A percentile compares a stretch with the other conserved stretches of the same genome.
Conservation (phyloP, 2,888 invertebrate species). For the Molorchus minor region DNA sequence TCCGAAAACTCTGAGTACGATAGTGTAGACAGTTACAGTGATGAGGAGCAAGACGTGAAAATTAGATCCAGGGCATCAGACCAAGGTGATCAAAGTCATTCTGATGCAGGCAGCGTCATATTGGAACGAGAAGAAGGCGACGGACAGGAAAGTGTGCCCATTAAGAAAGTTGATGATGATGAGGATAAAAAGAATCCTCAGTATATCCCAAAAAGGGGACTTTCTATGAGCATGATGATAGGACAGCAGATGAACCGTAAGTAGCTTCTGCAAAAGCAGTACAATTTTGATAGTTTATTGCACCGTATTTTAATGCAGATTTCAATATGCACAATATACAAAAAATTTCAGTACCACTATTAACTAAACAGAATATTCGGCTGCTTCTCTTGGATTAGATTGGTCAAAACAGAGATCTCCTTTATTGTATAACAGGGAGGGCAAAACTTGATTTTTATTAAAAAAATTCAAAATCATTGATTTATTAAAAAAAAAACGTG, state of each 20-base stretch:
- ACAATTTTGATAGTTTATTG: no score
- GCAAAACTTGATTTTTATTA: no score
- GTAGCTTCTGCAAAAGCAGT: constrained; percentile 33
- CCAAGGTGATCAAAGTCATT: constrained; percentile 62
- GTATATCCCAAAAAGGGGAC: constrained; percentile 96
- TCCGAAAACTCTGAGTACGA: constrained; percentile 58
- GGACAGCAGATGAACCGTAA: constrained; percentile 78
- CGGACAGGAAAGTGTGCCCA: constrained; percentile 69
- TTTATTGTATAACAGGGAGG: no score
- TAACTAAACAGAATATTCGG: no score
- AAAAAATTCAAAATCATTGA: no score
- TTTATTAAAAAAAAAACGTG: no score
- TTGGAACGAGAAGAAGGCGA: constrained; percentile 77
- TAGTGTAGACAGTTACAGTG: constrained; percentile 58
- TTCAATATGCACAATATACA: no score
- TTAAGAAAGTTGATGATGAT: constrained; percentile 85
- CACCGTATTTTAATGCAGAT: no score
- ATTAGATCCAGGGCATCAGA: constrained; percentile 47
- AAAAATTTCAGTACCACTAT: no score
- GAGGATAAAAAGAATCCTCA: constrained; percentile 97
- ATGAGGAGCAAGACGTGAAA: constrained; percentile 45
- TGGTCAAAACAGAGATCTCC: no score
- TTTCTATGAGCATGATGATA: constrained; percentile 96
- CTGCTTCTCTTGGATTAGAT: no score
- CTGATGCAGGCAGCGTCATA: constrained; percentile 65